These are phyloP conservation scores for Melanostoma mellinum DNA, from an alignment of 2,888 invertebrate species.

Conservation along the genomic window DNA sequence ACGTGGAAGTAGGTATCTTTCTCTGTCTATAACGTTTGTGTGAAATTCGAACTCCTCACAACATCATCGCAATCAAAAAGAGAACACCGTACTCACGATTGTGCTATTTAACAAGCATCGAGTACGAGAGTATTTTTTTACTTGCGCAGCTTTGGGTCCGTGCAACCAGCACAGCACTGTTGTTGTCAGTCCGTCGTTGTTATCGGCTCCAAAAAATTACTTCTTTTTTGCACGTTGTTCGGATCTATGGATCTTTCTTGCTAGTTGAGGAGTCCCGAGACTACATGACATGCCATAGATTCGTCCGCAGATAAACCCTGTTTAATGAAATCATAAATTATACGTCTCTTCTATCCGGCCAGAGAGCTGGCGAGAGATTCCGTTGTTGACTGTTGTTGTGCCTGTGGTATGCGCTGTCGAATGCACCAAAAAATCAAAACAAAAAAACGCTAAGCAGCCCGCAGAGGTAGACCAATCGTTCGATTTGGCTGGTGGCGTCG, in stretches of 20 bases:
- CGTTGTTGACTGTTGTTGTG: conserved; percentile 45
- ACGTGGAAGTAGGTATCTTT: conserved; percentile 59
- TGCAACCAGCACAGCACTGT: conserved; percentile 23
- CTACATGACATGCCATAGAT: conserved; percentile 78
- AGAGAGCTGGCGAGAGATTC: conserved; percentile 48
- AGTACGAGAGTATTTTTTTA: conserved; percentile 28
- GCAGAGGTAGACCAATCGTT: conserved; percentile 57
- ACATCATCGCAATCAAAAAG: conserved; percentile 74
- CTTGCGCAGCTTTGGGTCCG: conserved; percentile 18
- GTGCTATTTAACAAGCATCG: conserved; percentile 74
- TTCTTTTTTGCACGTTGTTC: conserved; percentile 74
- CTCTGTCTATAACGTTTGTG: conserved; percentile 61
- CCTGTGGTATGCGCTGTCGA: conserved; percentile 55
- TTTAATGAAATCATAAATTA: conserved; percentile 82
- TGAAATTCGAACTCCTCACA: conserved; percentile 71
- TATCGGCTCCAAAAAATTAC: conserved; percentile 74
- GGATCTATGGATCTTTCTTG: conserved; percentile 68
- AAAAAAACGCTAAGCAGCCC: conserved; percentile 28
- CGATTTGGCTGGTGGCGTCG: conserved; percentile 49
- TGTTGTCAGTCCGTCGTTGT: conserved; percentile 72
- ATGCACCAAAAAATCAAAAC: conserved; percentile 40
- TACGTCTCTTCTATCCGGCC: conserved; percentile 70
- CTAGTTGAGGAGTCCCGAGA: conserved; percentile 66
- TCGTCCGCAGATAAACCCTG: conserved; percentile 79
- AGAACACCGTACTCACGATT: conserved; percentile 74